Base-by-base conservation (phyloP, 2,797 vertebrate genomes). In the Naso thynnoides region DNA sequence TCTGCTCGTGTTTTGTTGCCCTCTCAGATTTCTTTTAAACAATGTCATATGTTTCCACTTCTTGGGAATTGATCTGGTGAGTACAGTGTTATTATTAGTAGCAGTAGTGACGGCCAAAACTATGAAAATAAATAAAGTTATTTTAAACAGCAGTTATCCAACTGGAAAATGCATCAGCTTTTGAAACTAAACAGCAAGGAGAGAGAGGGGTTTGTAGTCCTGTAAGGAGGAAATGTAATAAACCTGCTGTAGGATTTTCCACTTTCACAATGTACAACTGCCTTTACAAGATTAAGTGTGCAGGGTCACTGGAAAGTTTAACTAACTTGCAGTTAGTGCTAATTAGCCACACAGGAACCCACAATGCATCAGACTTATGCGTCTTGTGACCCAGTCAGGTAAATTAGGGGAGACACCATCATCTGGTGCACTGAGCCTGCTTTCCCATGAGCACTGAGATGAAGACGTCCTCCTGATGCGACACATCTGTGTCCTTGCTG, bases 221-320 rank as follows among this genome's bases (percentile, higher is more conserved):
- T 54, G n/a, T 29, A 18, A 44, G 23, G 36, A 54, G 4, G 23
- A 11, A 10, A 9, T 36, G 58, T 52, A 52, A 71, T 81, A 57
- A 79, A 59, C 31, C 73, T 53, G 63, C 73, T 36, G 62, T 11
- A 56, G 69, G 78, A 81, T 81, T 88, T 89, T 88, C 73, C 83
- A 87, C 73, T 67, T 82, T 66, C 33, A 59, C 26, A 8, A 29
- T 36, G 63, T 71, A 70, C 79, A 64, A 49, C 47, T 8, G 19
- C 70, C 64, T 79, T 62, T 15, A 69, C 55, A 27, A 83, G 85
- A 90, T 87, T 87, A 88, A 83, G 52, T 4, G 21, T 69, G 52
- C 63, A 60, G 86, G 86, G 85, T 90, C 84, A 86, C 81, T 88
- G 88, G 86, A 85, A 87, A 83, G 59, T 83, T 85, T 67, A 58